Conservation (phyloP, 2,113 vertebrate species). For the Falcunculus frontatus region DNA sequence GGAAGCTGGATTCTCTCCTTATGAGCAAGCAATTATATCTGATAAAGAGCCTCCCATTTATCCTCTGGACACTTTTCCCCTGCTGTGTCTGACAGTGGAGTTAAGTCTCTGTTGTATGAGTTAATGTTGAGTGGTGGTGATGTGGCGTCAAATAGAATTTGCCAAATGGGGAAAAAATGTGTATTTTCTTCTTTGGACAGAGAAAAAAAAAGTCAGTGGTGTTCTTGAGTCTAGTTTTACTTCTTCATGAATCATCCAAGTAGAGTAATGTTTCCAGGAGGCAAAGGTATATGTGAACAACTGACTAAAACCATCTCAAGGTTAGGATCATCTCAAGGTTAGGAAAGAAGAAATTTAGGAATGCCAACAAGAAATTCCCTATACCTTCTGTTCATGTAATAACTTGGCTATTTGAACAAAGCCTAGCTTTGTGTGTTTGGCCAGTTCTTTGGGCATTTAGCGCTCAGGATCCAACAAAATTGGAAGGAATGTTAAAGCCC, state of each 20-base stretch:
- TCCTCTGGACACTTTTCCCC: conserved; percentile 1
- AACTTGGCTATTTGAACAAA: conserved; percentile 35
- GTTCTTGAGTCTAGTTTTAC: conserved; percentile 37
- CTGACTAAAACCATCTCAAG: background rate
- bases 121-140: conserved; percentile 58
- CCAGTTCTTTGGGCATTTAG: conserved; percentile 39
- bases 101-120: conserved; percentile 52
- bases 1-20: conserved; percentile 82
- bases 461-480: conserved; percentile 23
- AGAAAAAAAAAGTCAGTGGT: conserved; percentile 24
- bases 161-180: conserved; percentile 43
- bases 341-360: conserved; percentile 4
- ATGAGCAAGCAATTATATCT: conserved; percentile 59
- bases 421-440: conserved; percentile 36
- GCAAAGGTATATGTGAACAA: background rate
- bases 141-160: conserved; percentile 62
- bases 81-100: conserved; percentile 53
- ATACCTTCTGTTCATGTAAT: conserved; percentile 15
- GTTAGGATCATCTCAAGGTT: conserved; percentile 21
- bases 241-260: conserved; percentile 14
- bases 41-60: conserved; percentile 47
- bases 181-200: conserved; percentile 40
- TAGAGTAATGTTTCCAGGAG: conserved; percentile 51
- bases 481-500: conserved; percentile 52
- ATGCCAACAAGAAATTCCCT: background rate